Base-by-base conservation (phyloP, 2,797 vertebrate species). In the Champsocephalus esox region DNA sequence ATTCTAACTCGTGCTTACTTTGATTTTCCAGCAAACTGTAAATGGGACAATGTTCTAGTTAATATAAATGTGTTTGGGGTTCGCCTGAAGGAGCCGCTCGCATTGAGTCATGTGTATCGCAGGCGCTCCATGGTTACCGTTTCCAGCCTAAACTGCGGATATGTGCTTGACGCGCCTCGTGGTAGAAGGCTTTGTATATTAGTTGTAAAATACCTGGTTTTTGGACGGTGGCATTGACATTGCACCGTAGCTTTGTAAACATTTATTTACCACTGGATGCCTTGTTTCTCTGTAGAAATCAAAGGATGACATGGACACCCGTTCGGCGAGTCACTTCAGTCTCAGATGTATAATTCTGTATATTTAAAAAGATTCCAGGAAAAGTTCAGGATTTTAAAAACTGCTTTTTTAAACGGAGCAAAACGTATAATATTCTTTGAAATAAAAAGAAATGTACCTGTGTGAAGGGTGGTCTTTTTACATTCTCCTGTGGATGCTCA, bases 201-300 rank as follows among this genome's bases (percentile, higher is more conserved):
- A 81, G 83, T 87, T 95, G 93, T 87, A 88, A 93, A 89, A 86
- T 93, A 89, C 84, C 84, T 77, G 46, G 88, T 91, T 93, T 89
- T 93, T 38, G 1, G 87, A 90, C 73, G 81, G 78, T 92, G 87
- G 79, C 67, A 67, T 87, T 92, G 34, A 38, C 34, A 38, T 38
- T 93, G 91, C 92, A 93, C 92, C 89, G 93, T 92, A 90, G 90
- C 91, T 94, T 94, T 93, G 87, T 93, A 92, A 92, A 93, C 88
- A 78, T 92, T 89, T 89, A 86, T 92, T 90, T 92, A 94, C 95
- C 95, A 95, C 92, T 90, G 91, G 93, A 95, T 93, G 95, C 94
- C 94, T 95, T 92, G 82, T 89, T 78, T 85, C 91, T 93, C 92
- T 94, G 89, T 90, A 88, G 80, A 81, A 87, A 81, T 87, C 70